These are phyloP conservation scores for Esox masquinongy DNA, from an alignment of 2,797 vertebrate species.

Conservation along the genomic window DNA sequence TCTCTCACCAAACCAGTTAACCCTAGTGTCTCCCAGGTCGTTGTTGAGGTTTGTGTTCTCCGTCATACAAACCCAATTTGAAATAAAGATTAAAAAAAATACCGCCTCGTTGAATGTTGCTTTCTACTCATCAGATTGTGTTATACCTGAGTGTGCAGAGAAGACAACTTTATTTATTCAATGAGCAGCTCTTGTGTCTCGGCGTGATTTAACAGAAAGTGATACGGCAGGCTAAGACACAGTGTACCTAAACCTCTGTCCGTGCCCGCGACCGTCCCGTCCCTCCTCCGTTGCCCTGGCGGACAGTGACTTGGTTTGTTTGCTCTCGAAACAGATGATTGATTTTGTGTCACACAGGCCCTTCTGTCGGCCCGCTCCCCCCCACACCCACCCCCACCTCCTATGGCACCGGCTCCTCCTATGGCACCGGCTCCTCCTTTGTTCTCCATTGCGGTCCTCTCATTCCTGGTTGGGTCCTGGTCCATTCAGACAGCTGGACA, in stretches of 20 bases:
- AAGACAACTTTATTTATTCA: constrained; percentile 1
- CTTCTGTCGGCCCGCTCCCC: not conserved
- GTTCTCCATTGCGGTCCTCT: constrained; percentile 53
- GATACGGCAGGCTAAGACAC: constrained; percentile 6
- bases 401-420: constrained; percentile 47
- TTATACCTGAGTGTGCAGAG: not conserved
- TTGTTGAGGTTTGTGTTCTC: too few species aligned
- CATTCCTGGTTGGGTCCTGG: constrained; percentile 45
- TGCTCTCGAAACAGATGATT: constrained; percentile 60
- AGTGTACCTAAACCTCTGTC: constrained; percentile 8
- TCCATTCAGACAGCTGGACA: constrained; percentile 58
- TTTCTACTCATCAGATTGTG: too few species aligned
- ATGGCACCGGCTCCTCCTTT: constrained; percentile 51
- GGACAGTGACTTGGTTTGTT: constrained; percentile 52
- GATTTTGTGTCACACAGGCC: constrained; percentile 61
- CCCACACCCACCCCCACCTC: not conserved
- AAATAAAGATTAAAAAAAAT: too few species aligned
- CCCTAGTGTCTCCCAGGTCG: too few species aligned
- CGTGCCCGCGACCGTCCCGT: not conserved
- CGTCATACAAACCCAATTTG: too few species aligned
- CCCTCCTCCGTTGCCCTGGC: constrained; percentile 18
- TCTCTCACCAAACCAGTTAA: too few species aligned
- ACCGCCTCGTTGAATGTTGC: not conserved
- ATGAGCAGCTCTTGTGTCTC: constrained; percentile 7
- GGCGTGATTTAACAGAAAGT: not conserved